phyloP scores from a whole-genome alignment of 2,797 vertebrate genomes.

The Cetoscarus ocellatus region DNA sequence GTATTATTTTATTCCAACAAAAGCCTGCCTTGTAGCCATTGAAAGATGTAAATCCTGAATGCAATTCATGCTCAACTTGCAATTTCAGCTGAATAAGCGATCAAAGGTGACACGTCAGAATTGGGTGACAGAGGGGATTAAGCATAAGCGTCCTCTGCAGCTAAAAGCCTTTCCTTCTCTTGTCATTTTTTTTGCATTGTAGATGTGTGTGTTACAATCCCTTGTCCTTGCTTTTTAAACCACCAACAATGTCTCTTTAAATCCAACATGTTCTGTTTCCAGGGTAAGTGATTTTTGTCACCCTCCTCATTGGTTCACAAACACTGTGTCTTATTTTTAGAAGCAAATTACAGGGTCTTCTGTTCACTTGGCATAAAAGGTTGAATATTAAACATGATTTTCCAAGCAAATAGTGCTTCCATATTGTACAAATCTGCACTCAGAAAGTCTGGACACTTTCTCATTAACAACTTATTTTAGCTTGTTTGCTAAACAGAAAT shows the following conservation, averaged over 20 bases:
- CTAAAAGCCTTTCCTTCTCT: constrained; percentile 19
- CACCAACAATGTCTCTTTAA: background rate
- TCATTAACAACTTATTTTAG: no score
- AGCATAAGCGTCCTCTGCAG: constrained; percentile 15
- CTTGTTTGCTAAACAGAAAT: no score
- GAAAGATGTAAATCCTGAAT: constrained; percentile 30
- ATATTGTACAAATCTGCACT: no score
- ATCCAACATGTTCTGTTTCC: background rate
- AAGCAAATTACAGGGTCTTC: no score
- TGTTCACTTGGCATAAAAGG: no score
- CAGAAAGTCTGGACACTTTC: no score
- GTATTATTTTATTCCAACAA: background rate
- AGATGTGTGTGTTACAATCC: background rate
- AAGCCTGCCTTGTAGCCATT: constrained; percentile 14
- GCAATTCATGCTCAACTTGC: constrained; percentile 36
- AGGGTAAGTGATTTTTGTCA: background rate
- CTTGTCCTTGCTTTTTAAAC: background rate
- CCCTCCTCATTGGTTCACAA: no score
- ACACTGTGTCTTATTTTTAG: background rate
- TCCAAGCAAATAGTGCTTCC: no score
- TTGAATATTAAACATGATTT: no score
- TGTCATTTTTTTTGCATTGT: no score
- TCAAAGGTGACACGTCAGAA: constrained; percentile 36
- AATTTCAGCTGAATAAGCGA: constrained; percentile 31
- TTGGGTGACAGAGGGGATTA: constrained; percentile 37